Percentiles rank a stretch among this genome's conserved stretches.
phyloP scores from a whole-genome alignment of 2,888 invertebrate species.

The Lasiommata megera region DNA sequence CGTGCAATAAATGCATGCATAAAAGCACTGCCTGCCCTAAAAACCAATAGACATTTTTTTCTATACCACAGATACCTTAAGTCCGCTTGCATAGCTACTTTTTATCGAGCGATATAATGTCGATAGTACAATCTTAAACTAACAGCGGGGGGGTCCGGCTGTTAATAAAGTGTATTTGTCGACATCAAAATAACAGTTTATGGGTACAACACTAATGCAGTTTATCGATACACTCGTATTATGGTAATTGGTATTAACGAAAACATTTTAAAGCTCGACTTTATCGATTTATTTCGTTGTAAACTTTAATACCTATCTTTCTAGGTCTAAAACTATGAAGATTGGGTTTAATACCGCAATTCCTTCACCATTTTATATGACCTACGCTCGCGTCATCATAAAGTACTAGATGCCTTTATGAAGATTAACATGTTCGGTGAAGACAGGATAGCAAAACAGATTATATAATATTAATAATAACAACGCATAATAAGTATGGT shows the following conservation, averaged over 20 bases:
- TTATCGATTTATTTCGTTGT: slow-evolving; percentile 21
- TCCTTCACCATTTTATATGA: not conserved
- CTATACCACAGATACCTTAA: too few relatives aligned
- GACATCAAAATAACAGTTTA: slow-evolving; percentile 78
- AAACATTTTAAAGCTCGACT: slow-evolving; percentile 13
- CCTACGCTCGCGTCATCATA: too few relatives aligned
- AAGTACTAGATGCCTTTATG: too few relatives aligned
- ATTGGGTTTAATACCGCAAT: not conserved
- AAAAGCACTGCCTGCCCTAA: too few relatives aligned
- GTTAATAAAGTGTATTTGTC: slow-evolving; percentile 78
- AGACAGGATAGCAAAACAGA: too few relatives aligned
- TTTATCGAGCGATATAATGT: not conserved
- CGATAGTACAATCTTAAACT: slow-evolving; percentile 52
- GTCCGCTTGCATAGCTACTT: not conserved
- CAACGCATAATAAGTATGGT: too few relatives aligned
- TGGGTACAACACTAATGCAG: slow-evolving; percentile 65
- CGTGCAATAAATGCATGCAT: too few relatives aligned
- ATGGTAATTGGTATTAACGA: slow-evolving; percentile 27
- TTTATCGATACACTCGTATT: slow-evolving; percentile 46
- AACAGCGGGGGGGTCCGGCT: slow-evolving; percentile 69
- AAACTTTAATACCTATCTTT: slow-evolving; percentile 8
- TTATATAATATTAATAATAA: too few relatives aligned
- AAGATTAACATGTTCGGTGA: too few relatives aligned
- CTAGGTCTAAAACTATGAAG: slow-evolving; percentile 19
- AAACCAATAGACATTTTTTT: too few relatives aligned